These are phyloP conservation scores for Torymus auratus DNA, from an alignment of 2,888 invertebrate species.

Conservation along the genomic window DNA sequence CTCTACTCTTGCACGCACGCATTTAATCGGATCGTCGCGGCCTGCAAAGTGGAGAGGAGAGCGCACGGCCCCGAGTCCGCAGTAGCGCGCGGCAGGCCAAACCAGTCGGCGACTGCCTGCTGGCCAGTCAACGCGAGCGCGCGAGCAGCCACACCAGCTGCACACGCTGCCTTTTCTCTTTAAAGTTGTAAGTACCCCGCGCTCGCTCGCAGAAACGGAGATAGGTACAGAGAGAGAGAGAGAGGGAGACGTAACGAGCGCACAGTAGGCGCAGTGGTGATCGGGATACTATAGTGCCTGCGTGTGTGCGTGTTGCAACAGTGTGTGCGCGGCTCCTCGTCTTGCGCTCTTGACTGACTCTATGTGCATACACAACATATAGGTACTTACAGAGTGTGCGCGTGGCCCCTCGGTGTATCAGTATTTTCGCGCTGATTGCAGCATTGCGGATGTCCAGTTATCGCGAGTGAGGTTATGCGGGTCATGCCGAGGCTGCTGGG, in stretches of 20 bases:
- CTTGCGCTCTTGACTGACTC: background rate
- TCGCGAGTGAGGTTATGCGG: constrained; percentile 53
- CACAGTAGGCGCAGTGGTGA: background rate
- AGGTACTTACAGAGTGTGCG: too few species aligned
- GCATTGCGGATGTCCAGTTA: constrained; percentile 54
- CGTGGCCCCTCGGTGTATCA: background rate
- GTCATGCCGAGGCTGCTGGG: constrained; percentile 24
- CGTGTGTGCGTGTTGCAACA: background rate
- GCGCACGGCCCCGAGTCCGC: constrained; percentile 2
- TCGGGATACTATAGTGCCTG: background rate
- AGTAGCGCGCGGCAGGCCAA: background rate
- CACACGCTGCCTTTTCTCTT: too few species aligned
- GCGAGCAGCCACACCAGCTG: background rate
- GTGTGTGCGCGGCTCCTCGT: background rate
- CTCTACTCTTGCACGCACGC: background rate
- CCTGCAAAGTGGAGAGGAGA: constrained; percentile 17
- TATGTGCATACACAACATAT: too few species aligned
- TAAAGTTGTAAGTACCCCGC: too few species aligned
- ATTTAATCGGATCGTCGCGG: constrained; percentile 42
- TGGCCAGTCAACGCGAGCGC: constrained; percentile 27
- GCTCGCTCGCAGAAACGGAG: background rate
- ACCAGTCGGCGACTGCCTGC: constrained; percentile 49
- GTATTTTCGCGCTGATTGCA: constrained; percentile 44
- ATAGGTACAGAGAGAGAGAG: background rate
- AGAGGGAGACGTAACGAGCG: background rate